Evolutionary conservation across 2,113 vertebrate genomes (phyloP).

Genomic region (Pagrus major): DNA sequence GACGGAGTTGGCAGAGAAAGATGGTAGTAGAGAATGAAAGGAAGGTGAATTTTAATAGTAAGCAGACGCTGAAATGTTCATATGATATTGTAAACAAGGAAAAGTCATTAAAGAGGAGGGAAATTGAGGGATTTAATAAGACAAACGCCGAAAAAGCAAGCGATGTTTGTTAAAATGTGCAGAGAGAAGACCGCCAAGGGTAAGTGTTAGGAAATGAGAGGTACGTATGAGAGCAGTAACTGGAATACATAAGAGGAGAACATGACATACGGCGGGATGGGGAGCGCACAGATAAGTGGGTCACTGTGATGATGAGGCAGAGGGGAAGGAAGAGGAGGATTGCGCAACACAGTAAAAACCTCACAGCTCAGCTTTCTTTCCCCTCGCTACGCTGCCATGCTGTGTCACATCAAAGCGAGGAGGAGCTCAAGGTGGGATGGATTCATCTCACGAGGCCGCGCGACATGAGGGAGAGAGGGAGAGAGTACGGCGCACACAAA

Average conservation of each 20-base stretch:
- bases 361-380: conserved; percentile 67
- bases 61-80: neutral
- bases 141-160: conserved; percentile 3
- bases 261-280: conserved; percentile 28
- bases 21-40: neutral
- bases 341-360: conserved; percentile 59
- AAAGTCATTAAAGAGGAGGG: neutral
- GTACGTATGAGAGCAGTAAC: neutral
- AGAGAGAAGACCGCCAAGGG: neutral
- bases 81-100: conserved; percentile 1
- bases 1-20: neutral
- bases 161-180: neutral
- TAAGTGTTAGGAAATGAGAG: neutral
- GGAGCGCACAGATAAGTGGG: conserved; percentile 59
- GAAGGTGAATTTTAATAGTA: conserved; percentile 1
- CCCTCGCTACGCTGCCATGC: conserved; percentile 31
- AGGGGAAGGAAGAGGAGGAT: conserved; percentile 59
- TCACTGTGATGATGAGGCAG: conserved; percentile 67
- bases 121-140: neutral
- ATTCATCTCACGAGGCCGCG: conserved; percentile 40
- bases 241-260: conserved; percentile 11
- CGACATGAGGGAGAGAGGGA: neutral
- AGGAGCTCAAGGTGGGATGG: conserved; percentile 61
- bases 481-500: neutral
- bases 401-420: conserved; percentile 67